These are phyloP conservation scores for Mellivora capensis DNA, from an alignment of 2,113 vertebrate genomes.

Conservation along the genomic window DNA sequence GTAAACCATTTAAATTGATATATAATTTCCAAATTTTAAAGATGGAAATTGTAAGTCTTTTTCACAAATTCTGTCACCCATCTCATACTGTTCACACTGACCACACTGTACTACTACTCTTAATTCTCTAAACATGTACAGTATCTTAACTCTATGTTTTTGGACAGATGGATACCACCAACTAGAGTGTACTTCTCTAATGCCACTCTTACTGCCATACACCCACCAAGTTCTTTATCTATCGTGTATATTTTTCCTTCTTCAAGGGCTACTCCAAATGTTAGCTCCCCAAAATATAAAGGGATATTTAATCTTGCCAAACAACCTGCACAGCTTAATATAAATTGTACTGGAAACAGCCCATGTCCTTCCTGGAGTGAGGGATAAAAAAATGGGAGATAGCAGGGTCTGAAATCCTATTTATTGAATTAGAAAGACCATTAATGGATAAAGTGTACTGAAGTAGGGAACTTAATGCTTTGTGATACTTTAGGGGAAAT, in stretches of 20 bases:
- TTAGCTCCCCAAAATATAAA: not conserved
- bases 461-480: constrained; percentile 60
- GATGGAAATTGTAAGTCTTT: not conserved
- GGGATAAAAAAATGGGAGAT: not conserved
- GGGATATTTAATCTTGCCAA: not conserved
- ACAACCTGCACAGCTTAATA: constrained; percentile 85
- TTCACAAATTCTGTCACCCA: not conserved
- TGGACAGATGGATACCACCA: not conserved
- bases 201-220: not conserved
- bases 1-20: not conserved
- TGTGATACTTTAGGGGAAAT: not conserved
- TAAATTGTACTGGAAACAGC: constrained; percentile 80
- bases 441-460: constrained; percentile 89
- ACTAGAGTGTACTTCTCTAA: not conserved
- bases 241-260: not conserved
- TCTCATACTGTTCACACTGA: not conserved
- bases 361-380: constrained; percentile 76
- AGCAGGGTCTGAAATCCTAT: constrained; percentile 87
- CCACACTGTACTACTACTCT: not conserved
- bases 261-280: not conserved
- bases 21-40: not conserved
- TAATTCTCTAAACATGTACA: not conserved
- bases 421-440: constrained; percentile 92
- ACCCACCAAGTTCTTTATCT: not conserved
- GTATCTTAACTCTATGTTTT: not conserved